phyloP scores from a whole-genome alignment of 2,888 invertebrate genomes.

The Erebia epiphron region DNA sequence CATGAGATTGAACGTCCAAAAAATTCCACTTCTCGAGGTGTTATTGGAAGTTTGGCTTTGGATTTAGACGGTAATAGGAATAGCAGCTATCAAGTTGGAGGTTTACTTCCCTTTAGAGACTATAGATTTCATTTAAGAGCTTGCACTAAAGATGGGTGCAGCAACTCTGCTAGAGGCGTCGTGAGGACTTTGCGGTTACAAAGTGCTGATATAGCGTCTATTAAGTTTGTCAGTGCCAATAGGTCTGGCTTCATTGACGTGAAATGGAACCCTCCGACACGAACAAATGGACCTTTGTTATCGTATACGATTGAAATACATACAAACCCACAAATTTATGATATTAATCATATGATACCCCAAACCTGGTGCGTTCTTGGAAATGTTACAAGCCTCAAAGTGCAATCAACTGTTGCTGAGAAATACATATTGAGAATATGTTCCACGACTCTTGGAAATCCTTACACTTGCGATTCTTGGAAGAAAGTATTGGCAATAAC shows the following conservation, averaged over 20 bases:
- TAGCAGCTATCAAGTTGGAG: slow-evolving; percentile 53
- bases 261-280: slow-evolving; percentile 62
- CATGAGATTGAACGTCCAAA: slow-evolving; percentile 49
- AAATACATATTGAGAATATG: slow-evolving; percentile 55
- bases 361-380: slow-evolving; percentile 60
- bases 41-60: slow-evolving; percentile 56
- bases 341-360: slow-evolving; percentile 50
- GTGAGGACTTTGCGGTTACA: slow-evolving; percentile 60
- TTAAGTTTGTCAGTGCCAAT: slow-evolving; percentile 47
- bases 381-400: slow-evolving; percentile 42
- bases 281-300: slow-evolving; percentile 68
- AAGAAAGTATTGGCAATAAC: slow-evolving; percentile 36
- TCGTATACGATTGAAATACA: slow-evolving; percentile 65
- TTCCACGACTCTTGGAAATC: slow-evolving; percentile 52
- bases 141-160: slow-evolving; percentile 59
- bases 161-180: slow-evolving; percentile 59
- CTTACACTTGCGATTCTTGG: slow-evolving; percentile 50
- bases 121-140: slow-evolving; percentile 68
- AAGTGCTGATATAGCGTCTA: slow-evolving; percentile 57
- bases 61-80: slow-evolving; percentile 53
- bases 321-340: slow-evolving; percentile 50
- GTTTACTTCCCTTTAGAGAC: slow-evolving; percentile 68
- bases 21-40: slow-evolving; percentile 55
- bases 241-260: slow-evolving; percentile 54
- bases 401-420: slow-evolving; percentile 48